phyloP scores from a whole-genome alignment of 2,888 invertebrate species.

The Agonopterix arenella region DNA sequence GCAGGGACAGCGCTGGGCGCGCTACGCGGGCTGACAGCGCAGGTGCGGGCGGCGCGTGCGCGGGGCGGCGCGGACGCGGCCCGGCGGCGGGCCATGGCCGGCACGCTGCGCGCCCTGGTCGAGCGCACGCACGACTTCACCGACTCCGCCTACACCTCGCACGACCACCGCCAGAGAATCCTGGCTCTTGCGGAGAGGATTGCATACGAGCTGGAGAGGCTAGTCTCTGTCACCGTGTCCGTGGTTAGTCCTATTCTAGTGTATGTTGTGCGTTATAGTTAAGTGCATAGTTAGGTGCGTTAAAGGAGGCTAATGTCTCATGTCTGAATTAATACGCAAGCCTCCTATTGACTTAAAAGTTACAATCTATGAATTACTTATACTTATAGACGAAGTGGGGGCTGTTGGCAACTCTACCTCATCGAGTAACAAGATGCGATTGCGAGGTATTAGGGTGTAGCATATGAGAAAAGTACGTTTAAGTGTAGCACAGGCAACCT shows the following conservation, averaged over 20 bases:
- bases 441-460: too few species aligned
- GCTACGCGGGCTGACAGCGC: slow-evolving; percentile 89
- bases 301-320: too few species aligned
- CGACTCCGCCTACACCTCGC: slow-evolving; percentile 98
- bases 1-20: slow-evolving; percentile 87
- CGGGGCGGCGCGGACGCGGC: slow-evolving; percentile 82
- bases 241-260: slow-evolving; percentile 75
- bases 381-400: too few species aligned
- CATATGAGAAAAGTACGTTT: too few species aligned
- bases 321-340: too few species aligned
- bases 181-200: slow-evolving; percentile 92
- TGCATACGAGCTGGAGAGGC: slow-evolving; percentile 93
- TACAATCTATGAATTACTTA: too few species aligned
- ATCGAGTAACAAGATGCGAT: too few species aligned
- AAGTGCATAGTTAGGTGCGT: too few species aligned
- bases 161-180: slow-evolving; percentile 97
- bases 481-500: too few species aligned
- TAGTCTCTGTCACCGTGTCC: slow-evolving; percentile 89
- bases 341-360: too few species aligned
- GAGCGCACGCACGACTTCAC: slow-evolving; percentile 99
- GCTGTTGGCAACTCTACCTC: too few species aligned
- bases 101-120: slow-evolving; percentile 92
- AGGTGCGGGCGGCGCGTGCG: slow-evolving; percentile 88
- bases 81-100: slow-evolving; percentile 86
- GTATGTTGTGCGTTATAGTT: too few species aligned